Percentiles rank a stretch among this genome's conserved stretches.
Conservation (phyloP, 2,888 invertebrate species). For the Cheilosia urbana region DNA sequence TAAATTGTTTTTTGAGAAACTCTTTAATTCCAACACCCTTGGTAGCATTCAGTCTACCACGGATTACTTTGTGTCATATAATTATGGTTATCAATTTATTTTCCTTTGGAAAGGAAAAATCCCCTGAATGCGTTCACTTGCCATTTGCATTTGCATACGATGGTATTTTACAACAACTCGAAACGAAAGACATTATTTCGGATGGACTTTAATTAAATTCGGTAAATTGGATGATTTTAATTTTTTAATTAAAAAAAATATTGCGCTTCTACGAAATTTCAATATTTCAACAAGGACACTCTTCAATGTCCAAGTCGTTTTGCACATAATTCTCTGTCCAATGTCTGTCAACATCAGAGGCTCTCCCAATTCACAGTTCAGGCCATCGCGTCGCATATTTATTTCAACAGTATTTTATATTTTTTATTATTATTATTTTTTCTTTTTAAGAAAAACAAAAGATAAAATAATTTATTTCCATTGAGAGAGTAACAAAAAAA, state of each 20-base stretch:
- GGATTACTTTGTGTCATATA: too few relatives aligned
- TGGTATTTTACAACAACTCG: background rate
- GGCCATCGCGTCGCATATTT: constrained; percentile 30
- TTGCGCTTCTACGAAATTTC: constrained; percentile 33
- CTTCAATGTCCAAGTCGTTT: constrained; percentile 16
- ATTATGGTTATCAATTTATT: too few relatives aligned
- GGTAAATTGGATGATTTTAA: constrained; percentile 48
- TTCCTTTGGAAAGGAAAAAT: too few relatives aligned
- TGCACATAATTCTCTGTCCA: constrained; percentile 12
- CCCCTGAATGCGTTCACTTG: background rate
- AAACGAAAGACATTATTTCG: constrained; percentile 21
- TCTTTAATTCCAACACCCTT: too few relatives aligned
- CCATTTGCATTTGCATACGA: background rate
- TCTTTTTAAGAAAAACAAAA: constrained; percentile 55
- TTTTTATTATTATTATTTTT: too few relatives aligned
- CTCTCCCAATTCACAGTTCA: background rate
- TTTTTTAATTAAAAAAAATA: constrained; percentile 58
- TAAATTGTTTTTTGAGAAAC: too few relatives aligned
- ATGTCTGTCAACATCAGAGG: constrained; percentile 49
- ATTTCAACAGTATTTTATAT: constrained; percentile 33
- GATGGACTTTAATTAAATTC: constrained; percentile 60
- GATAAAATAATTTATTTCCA: constrained; percentile 32
- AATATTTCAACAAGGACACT: constrained; percentile 24
- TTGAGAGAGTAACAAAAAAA: background rate
- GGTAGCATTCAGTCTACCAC: too few relatives aligned